Evolutionary conservation across 2,888 invertebrate genomes (phyloP).

Genomic region (Nephrocerus scutellatus): DNA sequence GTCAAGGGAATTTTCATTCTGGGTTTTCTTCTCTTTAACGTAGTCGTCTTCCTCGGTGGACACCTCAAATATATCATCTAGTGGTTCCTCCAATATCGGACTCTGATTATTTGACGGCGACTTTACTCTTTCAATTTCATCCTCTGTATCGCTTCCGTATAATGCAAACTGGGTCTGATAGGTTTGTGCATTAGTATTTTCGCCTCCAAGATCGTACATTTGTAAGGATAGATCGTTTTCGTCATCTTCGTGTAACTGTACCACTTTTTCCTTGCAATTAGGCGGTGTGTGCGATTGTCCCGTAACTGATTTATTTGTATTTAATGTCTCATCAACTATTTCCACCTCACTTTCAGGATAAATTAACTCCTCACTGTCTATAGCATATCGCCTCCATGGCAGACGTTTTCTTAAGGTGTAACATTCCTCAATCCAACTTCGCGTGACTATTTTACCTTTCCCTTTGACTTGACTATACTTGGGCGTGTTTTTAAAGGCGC

Average conservation of each 20-base stretch:
- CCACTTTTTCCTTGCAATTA: neutral
- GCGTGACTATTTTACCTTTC: constrained; percentile 57
- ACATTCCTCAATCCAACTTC: constrained; percentile 69
- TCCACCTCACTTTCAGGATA: constrained; percentile 44
- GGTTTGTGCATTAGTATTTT: constrained; percentile 1
- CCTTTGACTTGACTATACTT: constrained; percentile 68
- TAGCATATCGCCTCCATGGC: constrained; percentile 44
- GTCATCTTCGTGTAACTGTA: too few relatives aligned
- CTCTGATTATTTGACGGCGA: too few relatives aligned
- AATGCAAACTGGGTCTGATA: constrained; percentile 6
- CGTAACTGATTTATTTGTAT: constrained; percentile 15
- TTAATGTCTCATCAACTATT: constrained; percentile 31
- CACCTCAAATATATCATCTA: constrained; percentile 32
- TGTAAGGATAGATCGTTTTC: constrained; percentile 7
- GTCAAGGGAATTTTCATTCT: neutral
- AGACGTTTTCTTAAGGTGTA: constrained; percentile 51
- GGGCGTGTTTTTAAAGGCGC: constrained; percentile 84
- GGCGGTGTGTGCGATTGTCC: neutral
- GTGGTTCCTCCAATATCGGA: too few relatives aligned
- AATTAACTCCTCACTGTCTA: constrained; percentile 31
- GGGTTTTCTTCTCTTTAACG: constrained; percentile 21
- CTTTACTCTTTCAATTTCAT: constrained; percentile 40
- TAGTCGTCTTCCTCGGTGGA: constrained; percentile 45
- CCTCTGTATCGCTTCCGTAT: constrained; percentile 43
- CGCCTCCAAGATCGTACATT: constrained; percentile 11